A percentile compares a stretch with the other conserved stretches of the same genome.
Conservation (phyloP, 1,140 invertebrate species). For the Trialeurodes vaporariorum region DNA sequence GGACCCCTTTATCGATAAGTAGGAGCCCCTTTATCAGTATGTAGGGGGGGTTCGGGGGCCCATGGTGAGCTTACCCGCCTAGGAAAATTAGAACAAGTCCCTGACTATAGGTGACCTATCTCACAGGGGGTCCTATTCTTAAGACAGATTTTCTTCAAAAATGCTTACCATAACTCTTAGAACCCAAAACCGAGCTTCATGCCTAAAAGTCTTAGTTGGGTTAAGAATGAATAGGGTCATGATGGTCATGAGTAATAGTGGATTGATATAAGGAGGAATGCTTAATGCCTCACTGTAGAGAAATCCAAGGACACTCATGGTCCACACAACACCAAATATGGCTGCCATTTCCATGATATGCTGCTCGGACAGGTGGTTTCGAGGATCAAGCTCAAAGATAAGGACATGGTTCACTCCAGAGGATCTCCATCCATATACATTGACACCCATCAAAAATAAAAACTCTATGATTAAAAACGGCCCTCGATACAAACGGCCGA, state of each 20-base stretch:
- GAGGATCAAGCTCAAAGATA: slow-evolving; percentile 96
- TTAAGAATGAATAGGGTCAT: slow-evolving; percentile 84
- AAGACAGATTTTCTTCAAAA: too few species aligned
- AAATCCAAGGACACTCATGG: slow-evolving; percentile 66
- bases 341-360: slow-evolving; percentile 93
- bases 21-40: too few species aligned
- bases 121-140: too few species aligned
- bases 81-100: too few species aligned
- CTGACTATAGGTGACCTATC: too few species aligned
- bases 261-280: slow-evolving; percentile 84
- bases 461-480: slow-evolving; percentile 87
- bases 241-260: slow-evolving; percentile 71
- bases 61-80: too few species aligned
- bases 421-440: slow-evolving; percentile 96
- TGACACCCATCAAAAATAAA: slow-evolving; percentile 91
- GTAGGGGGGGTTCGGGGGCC: too few species aligned
- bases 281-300: slow-evolving; percentile 74
- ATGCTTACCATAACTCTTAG: slow-evolving; percentile 58
- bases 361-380: slow-evolving; percentile 92
- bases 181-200: slow-evolving; percentile 81
- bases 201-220: slow-evolving; percentile 81
- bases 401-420: slow-evolving; percentile 98
- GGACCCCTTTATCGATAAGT: too few species aligned
- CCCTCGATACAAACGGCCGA: slow-evolving; percentile 79
- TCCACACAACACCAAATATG: slow-evolving; percentile 92